phyloP scores from a whole-genome alignment of 2,113 vertebrate species.

The Desmodus rotundus region DNA sequence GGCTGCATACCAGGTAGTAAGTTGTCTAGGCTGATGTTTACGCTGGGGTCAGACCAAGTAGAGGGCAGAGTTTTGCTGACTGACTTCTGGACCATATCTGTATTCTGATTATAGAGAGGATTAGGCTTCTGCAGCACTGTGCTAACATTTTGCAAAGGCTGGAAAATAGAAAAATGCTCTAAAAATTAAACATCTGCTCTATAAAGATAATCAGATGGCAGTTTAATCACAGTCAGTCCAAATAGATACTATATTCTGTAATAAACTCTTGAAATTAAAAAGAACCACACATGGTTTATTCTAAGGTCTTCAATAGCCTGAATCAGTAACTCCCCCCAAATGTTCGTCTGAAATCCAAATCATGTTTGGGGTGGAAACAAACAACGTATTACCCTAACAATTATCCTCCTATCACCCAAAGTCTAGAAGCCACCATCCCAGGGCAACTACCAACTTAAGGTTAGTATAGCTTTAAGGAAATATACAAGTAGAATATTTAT shows the following conservation, averaged over 20 bases:
- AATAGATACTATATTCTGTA: background rate
- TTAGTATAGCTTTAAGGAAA: constrained; percentile 12
- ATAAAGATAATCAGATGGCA: background rate
- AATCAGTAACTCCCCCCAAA: background rate
- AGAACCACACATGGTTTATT: background rate
- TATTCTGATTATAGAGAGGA: constrained; percentile 85
- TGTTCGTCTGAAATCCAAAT: background rate
- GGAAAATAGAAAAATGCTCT: constrained; percentile 71
- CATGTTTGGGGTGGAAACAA: background rate
- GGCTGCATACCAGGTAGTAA: constrained; percentile 93
- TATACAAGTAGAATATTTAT: background rate
- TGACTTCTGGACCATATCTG: constrained; percentile 85
- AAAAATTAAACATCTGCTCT: constrained; percentile 56
- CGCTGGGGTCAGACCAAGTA: constrained; percentile 95
- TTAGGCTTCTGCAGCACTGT: constrained; percentile 84
- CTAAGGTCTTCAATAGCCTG: background rate
- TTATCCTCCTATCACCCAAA: background rate
- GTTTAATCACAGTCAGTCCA: background rate
- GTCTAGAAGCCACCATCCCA: background rate
- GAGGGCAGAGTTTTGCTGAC: constrained; percentile 91
- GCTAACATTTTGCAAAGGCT: constrained; percentile 88
- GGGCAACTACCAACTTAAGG: background rate
- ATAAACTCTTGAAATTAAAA: background rate
- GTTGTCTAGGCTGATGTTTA: constrained; percentile 98
- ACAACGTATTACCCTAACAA: background rate